Base-by-base conservation (phyloP, 2,888 invertebrate genomes). In the Cremastinae sp. region DNA sequence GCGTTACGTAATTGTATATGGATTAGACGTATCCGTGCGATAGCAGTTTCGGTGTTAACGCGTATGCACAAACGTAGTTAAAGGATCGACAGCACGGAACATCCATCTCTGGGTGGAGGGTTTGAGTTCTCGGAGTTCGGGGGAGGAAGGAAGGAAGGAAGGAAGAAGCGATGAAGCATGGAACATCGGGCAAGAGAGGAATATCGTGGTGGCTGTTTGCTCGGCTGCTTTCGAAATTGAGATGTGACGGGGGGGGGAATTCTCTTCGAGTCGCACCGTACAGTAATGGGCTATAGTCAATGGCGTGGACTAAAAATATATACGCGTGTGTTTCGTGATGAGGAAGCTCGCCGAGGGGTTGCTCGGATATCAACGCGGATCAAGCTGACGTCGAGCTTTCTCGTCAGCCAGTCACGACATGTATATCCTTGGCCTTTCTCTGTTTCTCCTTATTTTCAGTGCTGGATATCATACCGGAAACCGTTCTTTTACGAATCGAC, bases 331-430 rank as follows among this genome's bases (percentile, higher is more conserved):
- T 76, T 76, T 64, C 28, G 28, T 28, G 28, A 59, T 73, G 73
- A 73, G 58, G 58, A 59, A 66, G 59, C 61, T 68, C 55, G 28
- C n/a, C 49, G 39, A 47, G 61, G 18, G 35, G 37, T n/a, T n/a
- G 14, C 10, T 74, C 41, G 41, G 9, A 41, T 49, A 71, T 56
- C 71, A 71, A 58, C 51, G 20, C 10, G 61, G 37, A 66, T 59
- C 61, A 55, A 61, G 28, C 47, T 55, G 35, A 59, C 61, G 66
- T 61, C 55, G 55, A 37, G 61, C 41, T 39, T 51, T 64, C 70
- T 53, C 56, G 56, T 73, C 69, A 73, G 69, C 18, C 69, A 28
- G 73, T 73, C 76, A 73, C 69, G 73, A 53, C 58, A 73, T 64
- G 22, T n/a, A n/a, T n/a, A n/a, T n/a, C n/a, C n/a, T n/a, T n/a